Evolutionary conservation across 2,113 vertebrate species (phyloP).

Genomic region (Isichthys henryi): DNA sequence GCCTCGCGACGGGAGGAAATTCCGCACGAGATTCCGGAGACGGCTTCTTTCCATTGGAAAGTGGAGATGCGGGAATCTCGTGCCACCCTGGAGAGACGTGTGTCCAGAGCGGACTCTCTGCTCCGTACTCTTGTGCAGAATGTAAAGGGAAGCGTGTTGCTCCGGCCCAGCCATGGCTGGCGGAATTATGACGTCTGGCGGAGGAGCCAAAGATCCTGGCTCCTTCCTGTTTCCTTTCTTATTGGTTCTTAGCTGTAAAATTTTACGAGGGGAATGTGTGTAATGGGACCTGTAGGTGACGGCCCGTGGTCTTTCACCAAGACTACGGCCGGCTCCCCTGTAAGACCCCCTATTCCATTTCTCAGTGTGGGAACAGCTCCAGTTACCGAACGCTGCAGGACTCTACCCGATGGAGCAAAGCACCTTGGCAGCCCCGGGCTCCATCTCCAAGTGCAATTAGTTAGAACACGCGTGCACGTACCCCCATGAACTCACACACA

Average conservation of each 20-base stretch:
- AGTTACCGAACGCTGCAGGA: slow-evolving; percentile 39
- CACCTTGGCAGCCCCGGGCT: slow-evolving; percentile 21
- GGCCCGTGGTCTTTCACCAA: background rate
- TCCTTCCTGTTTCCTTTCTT: background rate
- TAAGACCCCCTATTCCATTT: background rate
- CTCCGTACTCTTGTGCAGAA: background rate
- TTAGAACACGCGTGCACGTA: slow-evolving; percentile 28
- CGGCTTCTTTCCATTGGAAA: slow-evolving; percentile 5
- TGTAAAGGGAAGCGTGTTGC: background rate
- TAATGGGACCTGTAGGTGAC: background rate
- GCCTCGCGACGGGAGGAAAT: background rate
- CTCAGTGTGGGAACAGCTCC: slow-evolving; percentile 21
- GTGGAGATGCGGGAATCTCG: background rate
- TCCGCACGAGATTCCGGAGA: background rate
- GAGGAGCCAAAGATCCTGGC: background rate
- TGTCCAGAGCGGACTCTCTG: background rate
- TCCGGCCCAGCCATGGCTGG: background rate
- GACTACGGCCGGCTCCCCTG: background rate
- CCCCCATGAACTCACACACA: background rate
- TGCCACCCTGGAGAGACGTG: background rate
- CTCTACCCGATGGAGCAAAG: slow-evolving; percentile 25
- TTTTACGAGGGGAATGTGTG: background rate
- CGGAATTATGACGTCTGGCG: background rate
- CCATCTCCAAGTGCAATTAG: slow-evolving; percentile 64
- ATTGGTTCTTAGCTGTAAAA: background rate